Evolutionary conservation across 2,113 vertebrate species (phyloP).

Genomic region (Polypterus bichir): DNA sequence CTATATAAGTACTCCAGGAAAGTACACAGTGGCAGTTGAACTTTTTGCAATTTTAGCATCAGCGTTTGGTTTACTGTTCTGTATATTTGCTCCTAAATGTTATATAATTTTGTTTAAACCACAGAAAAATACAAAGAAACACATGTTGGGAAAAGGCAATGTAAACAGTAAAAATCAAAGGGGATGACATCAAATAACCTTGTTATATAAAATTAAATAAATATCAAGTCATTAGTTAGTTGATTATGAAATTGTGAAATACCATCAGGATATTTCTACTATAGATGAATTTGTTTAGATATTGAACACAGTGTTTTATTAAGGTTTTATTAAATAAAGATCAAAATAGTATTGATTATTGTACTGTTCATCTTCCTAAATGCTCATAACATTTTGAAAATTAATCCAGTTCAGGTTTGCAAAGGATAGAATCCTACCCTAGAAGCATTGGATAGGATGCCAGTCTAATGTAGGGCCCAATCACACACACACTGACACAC

Average conservation of each 20-base stretch:
- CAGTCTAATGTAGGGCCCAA: too few relatives aligned
- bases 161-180: not conserved
- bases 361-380: too few relatives aligned
- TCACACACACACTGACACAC: too few relatives aligned
- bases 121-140: conserved; percentile 30
- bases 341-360: not conserved
- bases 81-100: conserved; percentile 34
- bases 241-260: not conserved
- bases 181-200: not conserved
- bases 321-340: not conserved
- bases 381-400: too few relatives aligned
- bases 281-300: not conserved
- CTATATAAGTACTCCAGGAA: conserved; percentile 32
- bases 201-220: not conserved
- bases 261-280: not conserved
- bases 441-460: too few relatives aligned
- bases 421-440: too few relatives aligned
- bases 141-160: conserved; percentile 27
- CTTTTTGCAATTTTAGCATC: conserved; percentile 37
- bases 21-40: conserved; percentile 35
- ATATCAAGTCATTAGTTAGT: not conserved
- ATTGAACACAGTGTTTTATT: too few relatives aligned
- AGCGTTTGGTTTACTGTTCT: conserved; percentile 30
- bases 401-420: too few relatives aligned
- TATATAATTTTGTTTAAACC: conserved; percentile 31